Conservation (phyloP, 2,888 invertebrate genomes). For the Drosophila maculinotata region DNA sequence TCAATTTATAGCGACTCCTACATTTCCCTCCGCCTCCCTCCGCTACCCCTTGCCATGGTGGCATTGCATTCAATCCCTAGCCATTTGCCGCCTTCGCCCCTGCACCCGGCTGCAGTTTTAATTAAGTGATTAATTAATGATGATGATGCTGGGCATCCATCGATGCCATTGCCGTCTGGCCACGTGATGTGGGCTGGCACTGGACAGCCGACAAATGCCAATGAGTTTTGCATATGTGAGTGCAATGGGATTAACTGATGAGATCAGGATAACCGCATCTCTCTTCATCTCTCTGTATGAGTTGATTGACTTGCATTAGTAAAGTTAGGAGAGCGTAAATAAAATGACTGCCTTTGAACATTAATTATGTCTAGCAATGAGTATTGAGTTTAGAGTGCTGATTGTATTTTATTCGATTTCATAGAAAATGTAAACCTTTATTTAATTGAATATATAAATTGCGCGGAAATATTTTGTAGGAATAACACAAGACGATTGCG, state of each 20-base stretch:
- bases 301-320: conserved; percentile 21
- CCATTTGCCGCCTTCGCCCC: not conserved
- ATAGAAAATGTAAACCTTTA: too few species aligned
- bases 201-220: conserved; percentile 39
- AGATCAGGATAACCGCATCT: conserved; percentile 29
- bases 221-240: conserved; percentile 53
- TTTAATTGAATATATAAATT: too few species aligned
- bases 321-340: too few species aligned
- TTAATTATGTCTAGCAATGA: too few species aligned
- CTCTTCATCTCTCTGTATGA: conserved; percentile 2
- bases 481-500: too few species aligned
- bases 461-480: too few species aligned
- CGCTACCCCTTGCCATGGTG: not conserved
- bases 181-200: conserved; percentile 31
- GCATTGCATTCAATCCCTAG: conserved; percentile 11
- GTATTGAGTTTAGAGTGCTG: too few species aligned
- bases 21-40: not conserved
- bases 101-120: conserved; percentile 66
- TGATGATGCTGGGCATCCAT: conserved; percentile 48
- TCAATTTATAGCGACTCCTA: conserved; percentile 44
- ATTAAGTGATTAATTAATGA: conserved; percentile 80
- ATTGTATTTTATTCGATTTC: too few species aligned
- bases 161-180: conserved; percentile 28
- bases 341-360: too few species aligned
- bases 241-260: conserved; percentile 51